These are phyloP conservation scores for Drosophila nebulosa DNA, from an alignment of 1,140 invertebrate species.

Conservation along the genomic window DNA sequence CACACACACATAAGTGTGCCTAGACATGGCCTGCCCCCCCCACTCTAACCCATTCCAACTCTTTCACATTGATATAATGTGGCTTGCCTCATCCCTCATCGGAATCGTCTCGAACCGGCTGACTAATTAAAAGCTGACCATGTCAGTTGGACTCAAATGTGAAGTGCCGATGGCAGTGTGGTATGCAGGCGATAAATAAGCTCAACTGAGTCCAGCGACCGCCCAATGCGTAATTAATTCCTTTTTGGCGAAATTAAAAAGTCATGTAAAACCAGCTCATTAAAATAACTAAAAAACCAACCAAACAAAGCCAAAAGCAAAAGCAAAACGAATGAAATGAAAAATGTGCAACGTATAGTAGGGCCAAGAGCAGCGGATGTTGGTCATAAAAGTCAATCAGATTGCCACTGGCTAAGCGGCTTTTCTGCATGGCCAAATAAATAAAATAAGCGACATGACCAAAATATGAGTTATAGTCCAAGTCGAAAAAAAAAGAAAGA, in stretches of 20 bases:
- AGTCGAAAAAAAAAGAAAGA: too few relatives aligned
- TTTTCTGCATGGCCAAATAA: constrained; percentile 53
- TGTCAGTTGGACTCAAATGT: constrained; percentile 73
- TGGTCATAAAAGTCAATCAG: constrained; percentile 56
- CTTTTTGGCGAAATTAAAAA: constrained; percentile 80
- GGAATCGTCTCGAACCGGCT: constrained; percentile 23
- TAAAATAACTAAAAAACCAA: constrained; percentile 69
- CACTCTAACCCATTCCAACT: too few relatives aligned
- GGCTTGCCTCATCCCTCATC: constrained; percentile 1
- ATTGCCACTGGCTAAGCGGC: constrained; percentile 52
- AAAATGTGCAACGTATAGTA: constrained; percentile 1
- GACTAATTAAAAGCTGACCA: constrained; percentile 77
- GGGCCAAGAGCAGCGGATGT: constrained; percentile 47
- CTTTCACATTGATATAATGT: background rate
- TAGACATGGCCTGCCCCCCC: constrained; percentile 9
- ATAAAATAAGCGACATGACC: background rate
- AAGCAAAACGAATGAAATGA: constrained; percentile 1
- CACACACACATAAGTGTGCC: constrained; percentile 55
- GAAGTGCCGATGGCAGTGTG: constrained; percentile 49
- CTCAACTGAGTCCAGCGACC: constrained; percentile 55
- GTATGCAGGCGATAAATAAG: constrained; percentile 72
- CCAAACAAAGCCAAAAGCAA: too few relatives aligned
- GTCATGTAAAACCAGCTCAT: constrained; percentile 80
- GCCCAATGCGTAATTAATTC: constrained; percentile 81
- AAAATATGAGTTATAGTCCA: constrained; percentile 55